These are phyloP conservation scores for Ditula angustiorana DNA, from an alignment of 2,888 invertebrate genomes.

Conservation along the genomic window DNA sequence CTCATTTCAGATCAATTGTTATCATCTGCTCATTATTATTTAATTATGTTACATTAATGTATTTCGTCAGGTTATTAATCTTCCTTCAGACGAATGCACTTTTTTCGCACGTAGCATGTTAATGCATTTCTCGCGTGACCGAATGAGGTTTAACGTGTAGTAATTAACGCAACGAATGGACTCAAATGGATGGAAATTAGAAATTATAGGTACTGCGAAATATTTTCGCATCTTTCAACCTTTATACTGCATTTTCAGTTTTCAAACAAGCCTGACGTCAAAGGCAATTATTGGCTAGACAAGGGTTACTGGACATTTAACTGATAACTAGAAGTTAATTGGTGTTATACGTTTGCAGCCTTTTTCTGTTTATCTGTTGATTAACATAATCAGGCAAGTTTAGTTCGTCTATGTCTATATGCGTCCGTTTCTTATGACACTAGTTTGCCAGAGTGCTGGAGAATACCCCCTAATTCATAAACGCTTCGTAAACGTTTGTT, in stretches of 20 bases:
- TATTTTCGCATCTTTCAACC: constrained; percentile 18
- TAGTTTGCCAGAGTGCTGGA: too few relatives aligned
- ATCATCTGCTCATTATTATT: neutral
- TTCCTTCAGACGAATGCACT: constrained; percentile 45
- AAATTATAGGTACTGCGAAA: too few relatives aligned
- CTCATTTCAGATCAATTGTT: too few relatives aligned
- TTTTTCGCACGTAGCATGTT: constrained; percentile 41
- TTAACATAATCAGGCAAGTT: too few relatives aligned
- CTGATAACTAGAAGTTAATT: too few relatives aligned
- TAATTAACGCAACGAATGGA: constrained; percentile 39
- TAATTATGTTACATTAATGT: constrained; percentile 8
- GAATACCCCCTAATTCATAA: too few relatives aligned
- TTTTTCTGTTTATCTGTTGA: too few relatives aligned
- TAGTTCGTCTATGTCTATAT: too few relatives aligned
- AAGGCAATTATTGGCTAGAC: neutral
- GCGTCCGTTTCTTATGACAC: too few relatives aligned
- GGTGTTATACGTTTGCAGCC: too few relatives aligned
- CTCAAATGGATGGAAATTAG: constrained; percentile 16
- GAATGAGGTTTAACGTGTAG: constrained; percentile 11
- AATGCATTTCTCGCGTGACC: constrained; percentile 49
- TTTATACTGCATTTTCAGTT: neutral
- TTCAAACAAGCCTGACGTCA: neutral
- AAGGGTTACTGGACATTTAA: too few relatives aligned
- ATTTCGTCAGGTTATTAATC: constrained; percentile 25
- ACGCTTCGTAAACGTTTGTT: too few relatives aligned